These are phyloP conservation scores for Todiramphus chloris DNA, from an alignment of 2,113 vertebrate species.

Conservation along the genomic window DNA sequence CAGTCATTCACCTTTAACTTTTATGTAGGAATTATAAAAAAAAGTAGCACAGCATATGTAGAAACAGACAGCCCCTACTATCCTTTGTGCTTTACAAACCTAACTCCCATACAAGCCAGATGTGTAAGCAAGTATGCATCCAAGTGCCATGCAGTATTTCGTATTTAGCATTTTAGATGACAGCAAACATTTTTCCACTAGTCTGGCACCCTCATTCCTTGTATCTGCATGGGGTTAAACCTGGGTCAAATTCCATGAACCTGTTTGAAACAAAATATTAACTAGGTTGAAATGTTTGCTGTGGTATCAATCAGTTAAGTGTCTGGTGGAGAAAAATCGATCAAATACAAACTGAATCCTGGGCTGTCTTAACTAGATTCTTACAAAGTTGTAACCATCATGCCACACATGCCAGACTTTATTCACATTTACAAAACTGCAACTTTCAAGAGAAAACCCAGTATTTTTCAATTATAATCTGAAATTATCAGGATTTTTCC, in stretches of 20 bases:
- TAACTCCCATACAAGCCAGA: neutral
- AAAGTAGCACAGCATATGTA: neutral
- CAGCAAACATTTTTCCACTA: neutral
- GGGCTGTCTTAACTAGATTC: neutral
- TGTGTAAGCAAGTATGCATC: neutral
- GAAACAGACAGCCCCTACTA: neutral
- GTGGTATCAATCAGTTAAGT: conserved; percentile 19
- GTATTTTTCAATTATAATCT: neutral
- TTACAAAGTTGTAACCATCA: neutral
- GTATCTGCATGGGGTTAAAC: neutral
- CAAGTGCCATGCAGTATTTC: neutral
- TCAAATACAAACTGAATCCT: neutral
- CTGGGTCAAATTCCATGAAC: conserved; percentile 11
- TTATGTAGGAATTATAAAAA: neutral
- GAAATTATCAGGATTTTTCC: neutral
- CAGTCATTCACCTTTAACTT: neutral
- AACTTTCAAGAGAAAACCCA: neutral
- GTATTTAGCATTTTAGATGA: neutral
- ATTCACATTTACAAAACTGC: neutral
- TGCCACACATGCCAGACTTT: neutral
- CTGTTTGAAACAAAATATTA: conserved; percentile 42
- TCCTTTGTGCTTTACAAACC: neutral
- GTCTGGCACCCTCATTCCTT: neutral
- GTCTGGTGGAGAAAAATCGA: neutral
- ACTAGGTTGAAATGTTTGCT: conserved; percentile 24